Evolutionary conservation across 2,888 invertebrate genomes (phyloP), one percentile per base, ranked within the genome.

Genomic region (Nomada hirtipes): DNA sequence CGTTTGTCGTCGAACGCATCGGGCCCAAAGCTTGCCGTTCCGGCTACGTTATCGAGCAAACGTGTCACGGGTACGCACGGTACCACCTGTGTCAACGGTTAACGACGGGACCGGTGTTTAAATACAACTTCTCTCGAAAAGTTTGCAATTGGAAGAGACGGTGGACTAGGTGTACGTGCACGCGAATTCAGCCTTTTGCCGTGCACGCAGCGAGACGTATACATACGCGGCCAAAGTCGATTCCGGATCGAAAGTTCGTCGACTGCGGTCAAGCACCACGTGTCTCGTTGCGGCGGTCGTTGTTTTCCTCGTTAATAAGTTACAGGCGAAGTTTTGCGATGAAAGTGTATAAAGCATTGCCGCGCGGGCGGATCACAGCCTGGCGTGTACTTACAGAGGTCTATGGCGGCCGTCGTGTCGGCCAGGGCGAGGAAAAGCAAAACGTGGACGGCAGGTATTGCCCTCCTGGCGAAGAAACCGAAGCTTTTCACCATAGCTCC

Each of bases 401-500:
- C 93, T 83, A 93, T 89, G 88, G 90, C 91, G 82, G 79, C 82
- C 71, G 89, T 85, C 73, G 89, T 88, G 76, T 90, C 84, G 79
- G 88, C 75, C 83, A 89, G 76, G 75, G 89, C 83, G 84, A 90
- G 81, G 71, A 87, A 85, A 84, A 88, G 88, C 57, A 82, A 82
- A 84, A 89, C 86, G 88, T 85, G 89, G 89, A 87, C 88, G 88
- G 87, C 90, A 88, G 89, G 88, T 90, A 90, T 89, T 88, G 91
- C 91, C 90, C 91, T 87, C 81, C 85, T 86, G 88, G 89, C 89
- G 89, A 90, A 89, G 86, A 87, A 84, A 88, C 89, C 89, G 83
- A 88, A 89, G 90, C 90, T 90, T 89, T 90, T 90, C 90, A 89
- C 90, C 92, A 92, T 92, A 86, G 91, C 91, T 86, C 85, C 88